phyloP scores from a whole-genome alignment of 2,797 vertebrate species.

The Sitta carolinensis region DNA sequence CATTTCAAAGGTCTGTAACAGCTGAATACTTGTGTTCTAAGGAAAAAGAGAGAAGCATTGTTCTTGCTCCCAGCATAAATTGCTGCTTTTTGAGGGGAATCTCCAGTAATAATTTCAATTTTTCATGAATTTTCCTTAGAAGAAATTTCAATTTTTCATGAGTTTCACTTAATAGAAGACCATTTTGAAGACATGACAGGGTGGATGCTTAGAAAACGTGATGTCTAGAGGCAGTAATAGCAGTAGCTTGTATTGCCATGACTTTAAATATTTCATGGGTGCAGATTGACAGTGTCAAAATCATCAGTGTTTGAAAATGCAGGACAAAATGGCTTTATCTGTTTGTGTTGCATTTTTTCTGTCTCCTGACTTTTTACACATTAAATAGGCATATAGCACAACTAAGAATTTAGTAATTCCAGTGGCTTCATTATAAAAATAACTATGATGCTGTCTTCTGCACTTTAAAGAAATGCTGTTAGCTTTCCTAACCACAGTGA shows the following conservation, averaged over 20 bases:
- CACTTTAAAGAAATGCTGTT: not conserved
- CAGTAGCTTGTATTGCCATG: not conserved
- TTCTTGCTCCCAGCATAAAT: slow-evolving; percentile 7
- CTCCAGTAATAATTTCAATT: not conserved
- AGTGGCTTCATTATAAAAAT: not conserved
- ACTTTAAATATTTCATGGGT: slow-evolving; percentile 21
- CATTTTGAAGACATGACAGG: not conserved
- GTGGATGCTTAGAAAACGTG: not conserved
- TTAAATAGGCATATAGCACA: not conserved
- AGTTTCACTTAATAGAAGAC: not conserved
- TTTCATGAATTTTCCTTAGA: not conserved
- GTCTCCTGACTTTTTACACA: not conserved
- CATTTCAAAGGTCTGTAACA: not conserved
- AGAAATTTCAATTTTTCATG: not conserved
- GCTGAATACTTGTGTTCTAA: not conserved
- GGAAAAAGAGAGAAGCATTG: not conserved
- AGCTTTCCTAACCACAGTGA: not conserved
- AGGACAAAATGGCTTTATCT: not conserved
- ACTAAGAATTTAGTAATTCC: not conserved
- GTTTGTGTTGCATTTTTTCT: not conserved
- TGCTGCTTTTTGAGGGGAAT: not conserved
- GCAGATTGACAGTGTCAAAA: slow-evolving; percentile 15
- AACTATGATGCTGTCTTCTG: not conserved
- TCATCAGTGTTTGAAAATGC: not conserved
- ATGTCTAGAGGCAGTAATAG: slow-evolving; percentile 23